Conservation (phyloP, 2,113 vertebrate species). For the Agapornis roseicollis region DNA sequence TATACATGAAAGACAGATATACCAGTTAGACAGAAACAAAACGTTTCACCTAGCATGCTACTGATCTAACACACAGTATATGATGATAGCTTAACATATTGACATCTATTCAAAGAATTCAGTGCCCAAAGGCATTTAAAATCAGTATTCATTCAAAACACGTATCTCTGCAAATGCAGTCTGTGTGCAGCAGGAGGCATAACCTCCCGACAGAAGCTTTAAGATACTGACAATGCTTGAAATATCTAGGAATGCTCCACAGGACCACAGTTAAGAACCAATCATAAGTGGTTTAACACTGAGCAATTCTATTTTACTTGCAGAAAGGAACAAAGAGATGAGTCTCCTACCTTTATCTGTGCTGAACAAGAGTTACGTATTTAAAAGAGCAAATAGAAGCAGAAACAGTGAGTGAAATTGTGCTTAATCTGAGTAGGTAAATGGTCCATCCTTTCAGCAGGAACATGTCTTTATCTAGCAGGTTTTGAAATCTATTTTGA, state of each 20-base stretch:
- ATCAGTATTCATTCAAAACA: not conserved
- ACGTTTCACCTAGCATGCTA: not conserved
- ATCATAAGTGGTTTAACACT: not conserved
- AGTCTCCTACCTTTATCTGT: not conserved
- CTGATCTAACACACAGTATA: not conserved
- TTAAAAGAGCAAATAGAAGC: not conserved
- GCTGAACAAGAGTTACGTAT: not conserved
- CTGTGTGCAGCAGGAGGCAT: not conserved
- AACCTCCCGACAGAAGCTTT: not conserved
- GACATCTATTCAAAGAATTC: not conserved
- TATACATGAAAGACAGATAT: not conserved
- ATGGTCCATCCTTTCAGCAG: not conserved
- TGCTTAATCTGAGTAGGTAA: not conserved
- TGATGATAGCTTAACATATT: accelerated
- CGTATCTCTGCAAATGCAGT: not conserved
- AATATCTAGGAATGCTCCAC: not conserved
- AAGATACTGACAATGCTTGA: not conserved
- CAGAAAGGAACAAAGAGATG: not conserved
- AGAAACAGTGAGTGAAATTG: not conserved
- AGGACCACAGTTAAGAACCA: not conserved
- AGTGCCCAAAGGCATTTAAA: not conserved
- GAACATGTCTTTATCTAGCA: not conserved
- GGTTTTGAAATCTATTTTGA: not conserved
- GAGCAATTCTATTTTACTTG: not conserved
- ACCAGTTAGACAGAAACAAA: not conserved